Evolutionary conservation across 2,113 vertebrate genomes (phyloP).

Genomic region (Haemorhous mexicanus): DNA sequence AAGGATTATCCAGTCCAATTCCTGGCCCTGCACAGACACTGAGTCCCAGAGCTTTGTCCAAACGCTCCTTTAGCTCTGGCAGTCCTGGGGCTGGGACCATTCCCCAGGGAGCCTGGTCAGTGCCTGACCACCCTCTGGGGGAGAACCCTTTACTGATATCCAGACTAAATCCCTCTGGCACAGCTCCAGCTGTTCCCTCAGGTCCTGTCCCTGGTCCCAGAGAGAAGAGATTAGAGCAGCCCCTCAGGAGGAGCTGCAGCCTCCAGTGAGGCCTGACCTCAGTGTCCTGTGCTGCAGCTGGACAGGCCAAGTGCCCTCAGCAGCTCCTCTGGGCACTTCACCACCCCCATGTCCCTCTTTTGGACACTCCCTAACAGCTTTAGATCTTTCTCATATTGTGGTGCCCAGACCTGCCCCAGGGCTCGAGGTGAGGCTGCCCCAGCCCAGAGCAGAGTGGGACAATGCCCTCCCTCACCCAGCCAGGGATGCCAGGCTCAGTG

Average conservation of each 20-base stretch:
- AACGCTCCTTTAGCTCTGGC: rapidly evolving
- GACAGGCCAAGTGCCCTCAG: background rate
- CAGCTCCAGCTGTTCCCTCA: rapidly evolving
- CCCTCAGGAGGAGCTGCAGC: background rate
- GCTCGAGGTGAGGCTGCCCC: background rate
- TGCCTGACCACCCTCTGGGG: rapidly evolving
- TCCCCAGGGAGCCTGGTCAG: background rate
- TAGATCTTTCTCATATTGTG: background rate
- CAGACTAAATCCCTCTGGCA: rapidly evolving
- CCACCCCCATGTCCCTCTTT: background rate
- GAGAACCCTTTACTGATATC: background rate
- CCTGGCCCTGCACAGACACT: background rate
- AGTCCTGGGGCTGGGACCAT: background rate
- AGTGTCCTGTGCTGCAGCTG: background rate
- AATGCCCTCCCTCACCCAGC: background rate
- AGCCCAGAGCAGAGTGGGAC: background rate
- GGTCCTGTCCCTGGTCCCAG: background rate
- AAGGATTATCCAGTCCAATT: background rate
- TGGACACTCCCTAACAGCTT: background rate
- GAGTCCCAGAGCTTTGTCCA: background rate
- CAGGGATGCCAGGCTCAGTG: background rate
- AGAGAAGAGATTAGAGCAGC: background rate
- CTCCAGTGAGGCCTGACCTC: background rate
- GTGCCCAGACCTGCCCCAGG: background rate
- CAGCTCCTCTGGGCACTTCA: background rate